Conservation (phyloP, 2,888 invertebrate species). For the Ctenicera cuprea region DNA sequence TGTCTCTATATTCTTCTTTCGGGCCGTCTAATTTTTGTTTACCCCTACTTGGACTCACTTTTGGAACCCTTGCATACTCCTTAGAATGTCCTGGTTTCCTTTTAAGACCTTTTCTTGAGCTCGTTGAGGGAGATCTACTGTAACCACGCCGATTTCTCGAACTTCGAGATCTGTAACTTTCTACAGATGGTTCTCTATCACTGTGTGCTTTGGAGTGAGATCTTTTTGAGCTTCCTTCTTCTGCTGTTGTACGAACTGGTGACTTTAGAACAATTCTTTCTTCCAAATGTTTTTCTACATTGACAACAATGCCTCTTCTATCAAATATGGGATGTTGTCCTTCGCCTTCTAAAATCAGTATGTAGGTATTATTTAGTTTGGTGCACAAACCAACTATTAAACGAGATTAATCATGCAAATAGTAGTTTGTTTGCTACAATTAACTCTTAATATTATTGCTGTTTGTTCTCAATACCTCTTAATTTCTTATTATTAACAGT, state of each 20-base stretch:
- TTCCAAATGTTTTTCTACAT: conserved; percentile 44
- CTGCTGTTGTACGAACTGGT: conserved; percentile 10
- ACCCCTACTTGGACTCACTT: background rate
- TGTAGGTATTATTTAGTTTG: background rate
- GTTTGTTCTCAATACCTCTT: too few species aligned
- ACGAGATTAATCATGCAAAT: background rate
- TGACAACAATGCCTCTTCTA: conserved; percentile 45
- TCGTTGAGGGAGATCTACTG: conserved; percentile 35
- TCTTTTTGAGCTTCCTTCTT: background rate
- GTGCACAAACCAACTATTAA: background rate
- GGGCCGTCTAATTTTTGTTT: background rate
- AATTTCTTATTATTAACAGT: too few species aligned
- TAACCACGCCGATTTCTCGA: conserved; percentile 3
- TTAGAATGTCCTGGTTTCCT: conserved; percentile 5
- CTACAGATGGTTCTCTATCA: conserved; percentile 23
- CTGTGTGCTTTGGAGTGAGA: conserved; percentile 8
- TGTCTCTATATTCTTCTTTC: conserved; percentile 8
- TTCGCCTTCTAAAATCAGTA: conserved; percentile 46
- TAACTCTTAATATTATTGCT: too few species aligned
- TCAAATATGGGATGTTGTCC: conserved; percentile 49
- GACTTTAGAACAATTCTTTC: conserved; percentile 45
- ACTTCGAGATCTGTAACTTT: conserved; percentile 27
- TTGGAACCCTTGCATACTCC: background rate
- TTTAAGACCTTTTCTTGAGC: conserved; percentile 23
- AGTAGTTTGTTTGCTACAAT: background rate